These are phyloP conservation scores for Drosophila atripex DNA, from an alignment of 2,888 invertebrate species.

Conservation along the genomic window DNA sequence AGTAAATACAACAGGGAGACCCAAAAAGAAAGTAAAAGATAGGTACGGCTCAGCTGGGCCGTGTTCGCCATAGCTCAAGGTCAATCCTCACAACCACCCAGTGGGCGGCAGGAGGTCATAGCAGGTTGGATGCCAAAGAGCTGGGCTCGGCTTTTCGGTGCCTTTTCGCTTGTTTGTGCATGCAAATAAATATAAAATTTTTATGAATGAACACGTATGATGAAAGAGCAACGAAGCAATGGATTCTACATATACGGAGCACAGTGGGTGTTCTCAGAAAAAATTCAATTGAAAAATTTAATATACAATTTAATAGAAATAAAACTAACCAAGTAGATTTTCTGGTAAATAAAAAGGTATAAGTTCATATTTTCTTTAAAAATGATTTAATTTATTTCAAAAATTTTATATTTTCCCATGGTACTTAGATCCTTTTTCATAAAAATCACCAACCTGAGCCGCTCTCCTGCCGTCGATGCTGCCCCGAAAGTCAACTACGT, in stretches of 20 bases:
- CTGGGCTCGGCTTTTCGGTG: conserved; percentile 36
- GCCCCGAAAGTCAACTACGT: conserved; percentile 22
- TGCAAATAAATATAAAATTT: conserved; percentile 79
- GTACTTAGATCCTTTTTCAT: conserved; percentile 42
- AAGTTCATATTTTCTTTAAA: too few species aligned
- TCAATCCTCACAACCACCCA: conserved; percentile 44
- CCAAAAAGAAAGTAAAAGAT: conserved; percentile 13
- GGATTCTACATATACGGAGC: conserved; percentile 33
- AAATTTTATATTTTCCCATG: conserved; percentile 19
- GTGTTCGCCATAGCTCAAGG: conserved; percentile 63
- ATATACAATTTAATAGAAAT: neutral
- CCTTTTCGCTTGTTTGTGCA: conserved; percentile 50
- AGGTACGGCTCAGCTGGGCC: conserved; percentile 49
- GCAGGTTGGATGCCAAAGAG: neutral
- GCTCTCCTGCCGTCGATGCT: neutral
- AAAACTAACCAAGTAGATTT: neutral
- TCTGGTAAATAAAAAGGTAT: too few species aligned
- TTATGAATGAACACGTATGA: conserved; percentile 79
- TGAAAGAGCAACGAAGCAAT: conserved; percentile 63
- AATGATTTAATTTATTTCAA: neutral
- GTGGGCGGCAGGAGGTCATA: conserved; percentile 3
- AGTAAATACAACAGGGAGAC: conserved; percentile 10
- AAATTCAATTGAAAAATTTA: neutral
- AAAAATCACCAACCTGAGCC: neutral
- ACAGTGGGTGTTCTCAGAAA: conserved; percentile 42